phyloP scores from a whole-genome alignment of 2,888 invertebrate genomes.

The Cosmopolites sordidus region DNA sequence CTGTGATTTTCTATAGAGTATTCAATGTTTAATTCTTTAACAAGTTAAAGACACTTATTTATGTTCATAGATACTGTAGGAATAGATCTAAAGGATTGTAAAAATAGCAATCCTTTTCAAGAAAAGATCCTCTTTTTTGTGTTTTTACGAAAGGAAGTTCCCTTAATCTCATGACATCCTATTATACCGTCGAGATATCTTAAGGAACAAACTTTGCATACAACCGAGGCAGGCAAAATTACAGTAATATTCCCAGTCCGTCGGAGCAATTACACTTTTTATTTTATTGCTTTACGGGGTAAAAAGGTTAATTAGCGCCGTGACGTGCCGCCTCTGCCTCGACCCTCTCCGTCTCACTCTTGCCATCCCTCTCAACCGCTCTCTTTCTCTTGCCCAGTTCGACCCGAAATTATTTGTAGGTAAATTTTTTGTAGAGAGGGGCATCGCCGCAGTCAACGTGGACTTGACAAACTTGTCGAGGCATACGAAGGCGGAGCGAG shows the following conservation, averaged over 20 bases:
- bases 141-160: background rate
- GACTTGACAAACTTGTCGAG: slow-evolving; percentile 40
- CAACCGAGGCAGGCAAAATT: background rate
- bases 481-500: slow-evolving; percentile 32
- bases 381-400: background rate
- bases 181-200: background rate
- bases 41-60: too few relatives aligned
- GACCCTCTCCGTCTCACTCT: background rate
- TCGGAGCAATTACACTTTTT: slow-evolving; percentile 6
- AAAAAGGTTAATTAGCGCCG: slow-evolving; percentile 12
- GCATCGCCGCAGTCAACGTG: slow-evolving; percentile 41
- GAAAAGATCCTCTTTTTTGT: too few relatives aligned
- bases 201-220: background rate
- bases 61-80: too few relatives aligned
- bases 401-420: slow-evolving; percentile 11
- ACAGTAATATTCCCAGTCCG: slow-evolving; percentile 1
- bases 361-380: background rate
- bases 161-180: background rate
- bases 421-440: slow-evolving; percentile 9
- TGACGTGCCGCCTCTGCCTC: slow-evolving; percentile 6
- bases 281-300: slow-evolving; percentile 7
- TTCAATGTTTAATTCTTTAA: too few relatives aligned
- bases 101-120: too few relatives aligned
- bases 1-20: too few relatives aligned
- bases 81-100: too few relatives aligned